Evolutionary conservation across 1,140 invertebrate genomes (phyloP).

Genomic region (Planococcus citri): DNA sequence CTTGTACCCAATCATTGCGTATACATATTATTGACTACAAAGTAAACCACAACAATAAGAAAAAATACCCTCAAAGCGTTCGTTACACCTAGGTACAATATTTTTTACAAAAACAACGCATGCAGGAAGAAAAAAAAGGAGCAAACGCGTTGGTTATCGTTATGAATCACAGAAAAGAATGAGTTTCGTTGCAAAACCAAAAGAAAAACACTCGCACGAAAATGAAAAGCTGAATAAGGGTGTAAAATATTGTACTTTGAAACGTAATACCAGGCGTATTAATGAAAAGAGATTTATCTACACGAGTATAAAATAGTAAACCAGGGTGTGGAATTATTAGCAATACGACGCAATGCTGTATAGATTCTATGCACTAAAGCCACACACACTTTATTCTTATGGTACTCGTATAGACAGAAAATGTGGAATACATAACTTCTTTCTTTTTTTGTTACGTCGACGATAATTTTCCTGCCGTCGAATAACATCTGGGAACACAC

Average conservation of each 20-base stretch:
- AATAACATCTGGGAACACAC: neutral
- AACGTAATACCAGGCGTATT: neutral
- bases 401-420: neutral
- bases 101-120: too few relatives aligned
- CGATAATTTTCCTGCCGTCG: neutral
- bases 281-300: neutral
- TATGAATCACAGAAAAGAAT: neutral
- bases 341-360: neutral
- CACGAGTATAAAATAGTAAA: neutral
- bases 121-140: too few relatives aligned
- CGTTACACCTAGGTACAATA: too few relatives aligned
- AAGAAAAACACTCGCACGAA: neutral
- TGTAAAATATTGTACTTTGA: neutral
- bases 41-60: too few relatives aligned
- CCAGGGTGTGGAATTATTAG: neutral
- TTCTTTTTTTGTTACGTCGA: slow-evolving; percentile 1
- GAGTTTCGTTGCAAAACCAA: neutral
- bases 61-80: too few relatives aligned
- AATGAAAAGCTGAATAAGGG: slow-evolving; percentile 7
- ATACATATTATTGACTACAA: too few relatives aligned
- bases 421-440: neutral
- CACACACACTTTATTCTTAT: too few relatives aligned
- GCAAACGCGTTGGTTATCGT: too few relatives aligned
- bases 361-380: neutral
- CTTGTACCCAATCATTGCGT: too few relatives aligned